phyloP scores from a whole-genome alignment of 2,797 vertebrate species.

The Pogoniulus pusillus region DNA sequence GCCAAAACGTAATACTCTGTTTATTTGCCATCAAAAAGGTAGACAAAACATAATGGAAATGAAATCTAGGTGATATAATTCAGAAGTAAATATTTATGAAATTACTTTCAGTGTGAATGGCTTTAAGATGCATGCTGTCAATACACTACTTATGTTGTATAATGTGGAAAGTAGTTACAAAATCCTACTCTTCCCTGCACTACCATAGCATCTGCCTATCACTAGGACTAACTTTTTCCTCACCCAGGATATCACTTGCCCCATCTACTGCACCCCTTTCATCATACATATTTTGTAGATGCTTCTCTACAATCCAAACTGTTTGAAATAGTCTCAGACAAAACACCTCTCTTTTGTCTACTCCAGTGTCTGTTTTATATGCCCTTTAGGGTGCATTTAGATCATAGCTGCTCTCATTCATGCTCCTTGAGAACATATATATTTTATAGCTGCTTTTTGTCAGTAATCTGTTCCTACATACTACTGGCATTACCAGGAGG shows the following conservation, averaged over 20 bases:
- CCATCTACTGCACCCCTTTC: background rate
- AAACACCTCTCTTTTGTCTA: background rate
- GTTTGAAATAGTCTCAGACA: background rate
- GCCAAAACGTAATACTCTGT: background rate
- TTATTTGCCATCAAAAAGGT: conserved; percentile 52
- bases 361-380: background rate
- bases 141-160: background rate
- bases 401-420: background rate
- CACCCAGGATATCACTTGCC: background rate
- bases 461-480: background rate
- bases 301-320: background rate
- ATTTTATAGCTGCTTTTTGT: background rate
- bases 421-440: background rate
- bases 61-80: conserved; percentile 35
- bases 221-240: background rate
- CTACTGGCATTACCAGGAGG: background rate
- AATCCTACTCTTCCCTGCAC: background rate
- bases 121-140: conserved; percentile 3
- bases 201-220: background rate
- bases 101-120: conserved; percentile 24
- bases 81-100: conserved; percentile 41
- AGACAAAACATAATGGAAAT: conserved; percentile 49
- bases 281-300: background rate
- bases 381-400: background rate
- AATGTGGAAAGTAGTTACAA: background rate